phyloP scores from a whole-genome alignment of 2,797 vertebrate species.

The Petrocephalus sullivani region DNA sequence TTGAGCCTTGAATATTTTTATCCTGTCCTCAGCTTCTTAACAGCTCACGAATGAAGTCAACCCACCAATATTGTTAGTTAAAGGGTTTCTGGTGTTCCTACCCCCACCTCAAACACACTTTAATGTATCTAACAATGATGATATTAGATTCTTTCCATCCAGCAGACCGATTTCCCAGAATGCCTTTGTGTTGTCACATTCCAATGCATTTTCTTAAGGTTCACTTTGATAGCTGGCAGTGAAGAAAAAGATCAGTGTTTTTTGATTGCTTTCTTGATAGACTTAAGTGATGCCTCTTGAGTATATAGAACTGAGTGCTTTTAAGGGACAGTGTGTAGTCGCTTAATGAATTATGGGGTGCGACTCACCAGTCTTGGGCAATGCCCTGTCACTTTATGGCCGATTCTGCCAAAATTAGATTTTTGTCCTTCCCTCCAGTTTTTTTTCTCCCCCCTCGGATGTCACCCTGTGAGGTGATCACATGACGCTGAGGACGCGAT shows the following conservation, averaged over 20 bases:
- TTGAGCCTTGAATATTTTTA: background rate
- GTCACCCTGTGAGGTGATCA: background rate
- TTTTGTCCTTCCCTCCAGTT: background rate
- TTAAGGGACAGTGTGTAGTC: conserved; percentile 8
- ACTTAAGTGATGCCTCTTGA: conserved; percentile 6
- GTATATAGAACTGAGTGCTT: conserved; percentile 7
- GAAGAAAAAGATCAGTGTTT: background rate
- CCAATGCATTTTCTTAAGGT: background rate
- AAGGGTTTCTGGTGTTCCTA: background rate
- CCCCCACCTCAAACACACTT: background rate
- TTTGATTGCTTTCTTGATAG: conserved; percentile 6
- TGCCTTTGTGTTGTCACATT: conserved; percentile 19
- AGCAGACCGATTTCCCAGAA: background rate
- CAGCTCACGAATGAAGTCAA: background rate
- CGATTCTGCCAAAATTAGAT: background rate
- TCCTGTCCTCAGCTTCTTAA: background rate
- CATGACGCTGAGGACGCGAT: background rate
- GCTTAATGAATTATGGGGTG: background rate
- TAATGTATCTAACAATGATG: background rate
- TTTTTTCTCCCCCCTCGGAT: background rate
- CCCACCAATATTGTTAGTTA: background rate
- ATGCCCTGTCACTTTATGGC: background rate
- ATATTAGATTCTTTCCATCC: background rate
- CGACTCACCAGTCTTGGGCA: background rate
- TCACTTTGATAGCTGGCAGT: background rate